Conservation (phyloP, 2,888 invertebrate species). For the Laothoe populi region DNA sequence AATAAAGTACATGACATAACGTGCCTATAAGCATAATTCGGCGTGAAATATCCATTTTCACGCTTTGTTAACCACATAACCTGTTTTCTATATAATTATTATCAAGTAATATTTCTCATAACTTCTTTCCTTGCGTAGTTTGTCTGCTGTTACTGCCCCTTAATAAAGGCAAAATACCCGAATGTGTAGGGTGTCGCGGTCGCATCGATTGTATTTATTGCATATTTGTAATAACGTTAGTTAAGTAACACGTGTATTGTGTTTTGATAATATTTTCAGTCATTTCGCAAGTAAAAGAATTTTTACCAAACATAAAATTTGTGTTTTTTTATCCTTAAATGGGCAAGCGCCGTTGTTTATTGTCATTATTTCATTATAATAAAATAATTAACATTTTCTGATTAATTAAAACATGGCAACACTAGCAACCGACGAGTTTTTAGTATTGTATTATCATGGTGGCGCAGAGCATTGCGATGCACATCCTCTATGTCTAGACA, state of each 20-base stretch:
- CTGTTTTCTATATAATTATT: neutral
- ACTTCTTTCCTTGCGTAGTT: slow-evolving; percentile 11
- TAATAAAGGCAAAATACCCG: slow-evolving; percentile 36
- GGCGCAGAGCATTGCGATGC: no score
- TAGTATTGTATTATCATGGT: no score
- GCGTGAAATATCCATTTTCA: neutral
- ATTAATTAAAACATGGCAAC: no score
- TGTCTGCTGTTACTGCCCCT: neutral
- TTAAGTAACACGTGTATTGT: slow-evolving; percentile 79
- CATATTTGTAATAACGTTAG: slow-evolving; percentile 78
- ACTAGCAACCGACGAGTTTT: no score
- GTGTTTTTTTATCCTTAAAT: slow-evolving; percentile 35
- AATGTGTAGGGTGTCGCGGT: slow-evolving; percentile 48
- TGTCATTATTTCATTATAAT: no score
- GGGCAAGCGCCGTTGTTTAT: neutral
- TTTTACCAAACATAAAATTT: slow-evolving; percentile 72
- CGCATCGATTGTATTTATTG: slow-evolving; percentile 67
- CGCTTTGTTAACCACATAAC: neutral
- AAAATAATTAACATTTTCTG: no score
- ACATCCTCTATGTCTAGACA: no score
- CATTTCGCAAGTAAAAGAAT: slow-evolving; percentile 81
- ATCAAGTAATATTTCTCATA: neutral
- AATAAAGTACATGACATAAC: slow-evolving; percentile 3
- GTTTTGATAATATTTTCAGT: slow-evolving; percentile 83
- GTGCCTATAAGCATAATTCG: neutral